Evolutionary conservation across 37 sponge, comb jelly and placozoan species (phyloP).

Genomic region (Dysidea cf. avara): DNA sequence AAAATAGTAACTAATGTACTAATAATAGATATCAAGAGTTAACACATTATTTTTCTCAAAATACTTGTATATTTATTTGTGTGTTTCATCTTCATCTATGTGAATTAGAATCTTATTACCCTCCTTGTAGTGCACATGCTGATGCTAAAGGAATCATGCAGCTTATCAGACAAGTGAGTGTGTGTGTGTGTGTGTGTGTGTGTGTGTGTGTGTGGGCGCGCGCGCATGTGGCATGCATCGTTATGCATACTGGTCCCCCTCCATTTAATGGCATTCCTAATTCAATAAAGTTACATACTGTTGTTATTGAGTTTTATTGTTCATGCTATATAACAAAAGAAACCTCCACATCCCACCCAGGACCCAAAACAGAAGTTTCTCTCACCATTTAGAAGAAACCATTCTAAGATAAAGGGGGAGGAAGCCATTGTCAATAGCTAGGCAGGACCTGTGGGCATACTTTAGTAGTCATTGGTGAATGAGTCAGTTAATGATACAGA

Average conservation of each 20-base stretch:
- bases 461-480: too few species aligned
- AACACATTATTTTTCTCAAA: neutral
- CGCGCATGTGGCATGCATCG: neutral
- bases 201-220: too few species aligned
- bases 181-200: neutral
- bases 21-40: too few species aligned
- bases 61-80: neutral
- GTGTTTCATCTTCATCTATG: neutral
- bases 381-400: too few species aligned
- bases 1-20: too few species aligned
- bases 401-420: too few species aligned
- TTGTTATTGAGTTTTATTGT: neutral
- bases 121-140: constrained; percentile 89
- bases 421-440: too few species aligned
- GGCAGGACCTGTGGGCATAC: too few species aligned
- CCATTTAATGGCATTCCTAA: neutral
- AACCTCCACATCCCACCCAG: too few species aligned
- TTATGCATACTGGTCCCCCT: neutral
- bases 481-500: too few species aligned
- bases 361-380: too few species aligned
- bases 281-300: neutral
- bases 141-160: constrained; percentile 99
- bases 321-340: too few species aligned
- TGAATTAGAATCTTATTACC: neutral
- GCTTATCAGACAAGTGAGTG: constrained; percentile 80